Evolutionary conservation across 2,797 vertebrate genomes (phyloP), one percentile per base, ranked within the genome.

Genomic region (Columba guinea): DNA sequence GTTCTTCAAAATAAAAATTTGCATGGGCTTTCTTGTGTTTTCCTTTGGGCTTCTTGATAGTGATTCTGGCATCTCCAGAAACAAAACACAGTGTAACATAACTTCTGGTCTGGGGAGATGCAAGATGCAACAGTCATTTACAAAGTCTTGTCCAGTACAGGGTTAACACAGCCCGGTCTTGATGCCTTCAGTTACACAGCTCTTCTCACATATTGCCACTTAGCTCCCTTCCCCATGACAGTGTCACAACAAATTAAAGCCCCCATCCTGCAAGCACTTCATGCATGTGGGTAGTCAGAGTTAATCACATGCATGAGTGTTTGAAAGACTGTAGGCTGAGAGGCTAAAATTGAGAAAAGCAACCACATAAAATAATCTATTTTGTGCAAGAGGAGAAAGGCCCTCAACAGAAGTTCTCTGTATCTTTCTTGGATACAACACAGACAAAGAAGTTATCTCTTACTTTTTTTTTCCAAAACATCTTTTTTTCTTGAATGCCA

Each of bases 291-390:
- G 63, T 87, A 95, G 93, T 95, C 94, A 95, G 68, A 96, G 44
- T 80, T 92, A 94, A 95, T 97, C 90, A 94, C 81, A 95, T 92
- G 93, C 92, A 89, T 95, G 92, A 95, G 26, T 70, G 90, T 95
- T 93, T 92, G 67, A 77, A 92, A 78, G 49, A 63, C n/a, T 73
- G 56, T 64, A 89, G 48, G 44, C 75, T 70, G 39, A 84, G 63
- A 89, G 60, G 89, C 63, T 92, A 89, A 79, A 88, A 89, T 89
- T 77, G 80, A 60, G 74, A 82, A 82, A 87, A 92, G 13, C 26
- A 69, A 53, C 28, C 19, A 46, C 34, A 51, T 49, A 70, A 87
- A 94, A 79, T 48, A 70, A 85, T 86, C 81, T 81, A 80, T 90
- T 94, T 94, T 77, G 28, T 60, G 22, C 10, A 68, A 44, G 30